Conservation (phyloP, 1,140 invertebrate genomes). For the Drosophila pachea region DNA sequence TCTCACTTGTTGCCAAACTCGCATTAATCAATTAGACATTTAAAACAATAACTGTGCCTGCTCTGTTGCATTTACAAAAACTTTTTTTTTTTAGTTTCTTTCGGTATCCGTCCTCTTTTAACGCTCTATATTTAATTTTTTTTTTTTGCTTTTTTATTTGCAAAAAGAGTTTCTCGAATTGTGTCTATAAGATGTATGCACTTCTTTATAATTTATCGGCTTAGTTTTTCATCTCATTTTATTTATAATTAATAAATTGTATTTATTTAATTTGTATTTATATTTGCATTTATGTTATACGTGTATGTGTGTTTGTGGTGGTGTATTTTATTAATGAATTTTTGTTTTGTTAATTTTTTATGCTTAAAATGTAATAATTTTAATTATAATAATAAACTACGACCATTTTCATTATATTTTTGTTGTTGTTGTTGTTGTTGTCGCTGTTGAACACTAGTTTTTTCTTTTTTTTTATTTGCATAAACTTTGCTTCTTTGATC, state of each 20-base stretch:
- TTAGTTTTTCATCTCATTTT: neutral
- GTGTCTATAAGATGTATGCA: constrained; percentile 14
- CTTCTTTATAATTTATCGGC: constrained; percentile 2
- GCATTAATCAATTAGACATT: constrained; percentile 17
- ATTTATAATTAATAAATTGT: constrained; percentile 50
- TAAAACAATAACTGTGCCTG: constrained; percentile 39
- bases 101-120: constrained; percentile 1
- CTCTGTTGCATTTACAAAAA: constrained; percentile 13
- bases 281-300: constrained; percentile 29
- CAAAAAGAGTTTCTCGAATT: constrained; percentile 17
- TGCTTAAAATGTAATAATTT: constrained; percentile 53
- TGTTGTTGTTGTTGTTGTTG: neutral
- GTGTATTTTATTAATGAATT: constrained; percentile 20
- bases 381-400: constrained; percentile 60
- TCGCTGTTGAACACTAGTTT: constrained; percentile 29
- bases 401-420: constrained; percentile 33
- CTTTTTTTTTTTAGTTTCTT: constrained; percentile 12
- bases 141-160: constrained; percentile 15
- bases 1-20: constrained; percentile 1
- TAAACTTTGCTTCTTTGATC: constrained; percentile 18
- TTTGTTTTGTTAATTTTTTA: constrained; percentile 26
- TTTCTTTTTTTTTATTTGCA: constrained; percentile 20
- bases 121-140: constrained; percentile 11
- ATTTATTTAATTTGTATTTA: constrained; percentile 52
- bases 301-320: constrained; percentile 20